Conservation (phyloP, 1,140 invertebrate genomes). For the Euura saliciscinereae region DNA sequence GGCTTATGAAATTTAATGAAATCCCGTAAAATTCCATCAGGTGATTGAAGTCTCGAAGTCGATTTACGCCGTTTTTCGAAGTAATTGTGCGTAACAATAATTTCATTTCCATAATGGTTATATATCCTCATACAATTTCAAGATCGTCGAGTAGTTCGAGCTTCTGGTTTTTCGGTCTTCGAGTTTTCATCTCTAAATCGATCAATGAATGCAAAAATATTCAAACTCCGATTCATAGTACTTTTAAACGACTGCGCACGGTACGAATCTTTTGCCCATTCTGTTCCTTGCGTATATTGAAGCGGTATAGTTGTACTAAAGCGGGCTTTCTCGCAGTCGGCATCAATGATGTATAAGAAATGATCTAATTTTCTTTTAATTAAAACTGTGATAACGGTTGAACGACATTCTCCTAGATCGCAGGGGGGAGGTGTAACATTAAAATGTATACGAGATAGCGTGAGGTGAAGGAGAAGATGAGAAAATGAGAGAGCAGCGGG, state of each 20-base stretch:
- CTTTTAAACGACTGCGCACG: not conserved
- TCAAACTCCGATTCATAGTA: not conserved
- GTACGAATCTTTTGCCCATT: not conserved
- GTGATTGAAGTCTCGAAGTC: no score
- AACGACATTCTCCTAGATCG: conserved; percentile 28
- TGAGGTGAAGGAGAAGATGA: conserved; percentile 16
- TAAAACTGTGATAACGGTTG: conserved; percentile 47
- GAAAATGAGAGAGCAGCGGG: conserved; percentile 25
- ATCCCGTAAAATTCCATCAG: no score
- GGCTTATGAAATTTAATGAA: no score
- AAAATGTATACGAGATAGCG: conserved; percentile 33
- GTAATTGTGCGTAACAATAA: no score
- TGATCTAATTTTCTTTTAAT: conserved; percentile 48
- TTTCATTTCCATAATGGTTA: no score
- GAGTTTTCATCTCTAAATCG: no score
- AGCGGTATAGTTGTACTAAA: not conserved
- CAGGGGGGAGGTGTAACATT: conserved; percentile 19
- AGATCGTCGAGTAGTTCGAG: no score
- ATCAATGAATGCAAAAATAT: no score
- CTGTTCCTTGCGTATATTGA: not conserved
- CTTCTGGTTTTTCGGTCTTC: no score
- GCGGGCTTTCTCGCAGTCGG: conserved; percentile 16
- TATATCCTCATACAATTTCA: no score
- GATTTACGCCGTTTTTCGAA: no score
- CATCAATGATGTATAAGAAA: conserved; percentile 41